These are phyloP conservation scores for Drosophila helvetica DNA, from an alignment of 2,888 invertebrate genomes.

Conservation along the genomic window DNA sequence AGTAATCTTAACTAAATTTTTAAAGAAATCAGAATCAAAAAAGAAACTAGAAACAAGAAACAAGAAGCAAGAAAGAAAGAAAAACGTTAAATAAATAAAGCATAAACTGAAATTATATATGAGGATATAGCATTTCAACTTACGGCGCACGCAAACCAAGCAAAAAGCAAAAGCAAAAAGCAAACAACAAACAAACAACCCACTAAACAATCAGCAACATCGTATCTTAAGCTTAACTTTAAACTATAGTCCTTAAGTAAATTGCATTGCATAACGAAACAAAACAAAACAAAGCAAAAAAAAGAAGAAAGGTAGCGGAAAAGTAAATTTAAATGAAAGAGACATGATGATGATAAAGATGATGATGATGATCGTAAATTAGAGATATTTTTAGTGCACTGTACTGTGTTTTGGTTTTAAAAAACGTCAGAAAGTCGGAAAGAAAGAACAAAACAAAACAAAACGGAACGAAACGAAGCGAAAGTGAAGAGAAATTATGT, in stretches of 20 bases:
- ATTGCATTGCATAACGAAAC: slow-evolving; percentile 64
- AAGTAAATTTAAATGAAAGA: slow-evolving; percentile 24
- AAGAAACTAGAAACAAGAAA: not conserved
- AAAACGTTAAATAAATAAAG: slow-evolving; percentile 45
- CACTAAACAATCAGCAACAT: slow-evolving; percentile 78
- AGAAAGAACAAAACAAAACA: slow-evolving; percentile 23
- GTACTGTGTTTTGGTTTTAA: slow-evolving; percentile 78
- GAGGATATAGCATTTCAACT: slow-evolving; percentile 41
- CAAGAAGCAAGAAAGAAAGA: not conserved
- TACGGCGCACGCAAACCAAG: slow-evolving; percentile 48
- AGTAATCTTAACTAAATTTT: slow-evolving; percentile 27
- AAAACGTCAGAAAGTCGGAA: slow-evolving; percentile 46
- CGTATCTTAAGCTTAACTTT: slow-evolving; percentile 78
- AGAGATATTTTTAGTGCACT: slow-evolving; percentile 68
- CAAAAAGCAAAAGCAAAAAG: slow-evolving; percentile 50
- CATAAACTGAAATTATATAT: slow-evolving; percentile 23
- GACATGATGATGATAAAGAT: slow-evolving; percentile 3
- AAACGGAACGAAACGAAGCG: slow-evolving; percentile 22
- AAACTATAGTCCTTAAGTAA: slow-evolving; percentile 65
- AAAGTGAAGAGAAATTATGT: slow-evolving; percentile 43
- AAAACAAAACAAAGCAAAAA: slow-evolving; percentile 24
- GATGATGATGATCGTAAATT: slow-evolving; percentile 27
- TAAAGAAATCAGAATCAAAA: slow-evolving; percentile 11
- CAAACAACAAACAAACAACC: slow-evolving; percentile 55
- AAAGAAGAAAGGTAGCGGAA: slow-evolving; percentile 25